Evolutionary conservation across 2,113 vertebrate species (phyloP).

Genomic region (Toxostoma redivivum): DNA sequence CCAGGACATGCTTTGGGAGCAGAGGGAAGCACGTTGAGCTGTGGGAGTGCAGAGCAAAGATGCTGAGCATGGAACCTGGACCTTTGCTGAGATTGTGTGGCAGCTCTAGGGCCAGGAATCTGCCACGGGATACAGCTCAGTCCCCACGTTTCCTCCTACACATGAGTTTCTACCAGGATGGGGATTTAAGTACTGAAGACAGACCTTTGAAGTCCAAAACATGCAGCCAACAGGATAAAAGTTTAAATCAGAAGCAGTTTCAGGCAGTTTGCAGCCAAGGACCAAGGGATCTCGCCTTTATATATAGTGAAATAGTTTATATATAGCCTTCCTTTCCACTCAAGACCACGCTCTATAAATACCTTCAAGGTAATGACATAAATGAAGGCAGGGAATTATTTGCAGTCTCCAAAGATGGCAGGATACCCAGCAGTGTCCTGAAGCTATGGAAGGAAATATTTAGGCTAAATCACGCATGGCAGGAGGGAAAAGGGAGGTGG

Average conservation of each 20-base stretch:
- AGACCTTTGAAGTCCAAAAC: neutral
- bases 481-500: conserved; percentile 2
- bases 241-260: neutral
- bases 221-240: neutral
- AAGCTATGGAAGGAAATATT: conserved; percentile 54
- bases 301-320: conserved; percentile 40
- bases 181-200: neutral
- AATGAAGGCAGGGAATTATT: conserved; percentile 63
- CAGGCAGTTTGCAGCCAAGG: neutral
- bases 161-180: neutral
- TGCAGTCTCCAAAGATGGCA: conserved; percentile 50
- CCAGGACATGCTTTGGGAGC: neutral
- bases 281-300: conserved; percentile 33
- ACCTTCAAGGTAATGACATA: conserved; percentile 59
- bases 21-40: rapidly evolving
- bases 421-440: conserved; percentile 44
- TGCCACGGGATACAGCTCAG: neutral
- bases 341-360: conserved; percentile 54
- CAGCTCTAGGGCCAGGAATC: neutral
- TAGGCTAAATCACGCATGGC: neutral
- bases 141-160: neutral
- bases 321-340: conserved; percentile 37
- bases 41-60: rapidly evolving
- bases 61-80: neutral
- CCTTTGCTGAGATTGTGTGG: rapidly evolving